phyloP scores from a whole-genome alignment of 2,113 vertebrate species.

The Tachysurus vachellii region DNA sequence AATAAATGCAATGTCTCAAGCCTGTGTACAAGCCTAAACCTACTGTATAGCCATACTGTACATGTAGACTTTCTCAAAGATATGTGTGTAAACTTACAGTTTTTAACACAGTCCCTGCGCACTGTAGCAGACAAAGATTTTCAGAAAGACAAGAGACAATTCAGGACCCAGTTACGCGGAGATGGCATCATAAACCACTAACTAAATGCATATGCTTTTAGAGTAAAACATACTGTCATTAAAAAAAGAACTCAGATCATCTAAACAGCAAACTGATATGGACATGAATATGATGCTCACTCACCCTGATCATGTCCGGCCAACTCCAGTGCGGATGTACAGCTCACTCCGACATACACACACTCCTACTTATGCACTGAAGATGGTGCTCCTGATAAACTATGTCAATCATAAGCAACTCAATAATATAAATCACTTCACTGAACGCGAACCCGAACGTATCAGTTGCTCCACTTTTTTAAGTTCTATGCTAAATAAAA shows the following conservation, averaged over 20 bases:
- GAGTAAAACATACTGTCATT: neutral
- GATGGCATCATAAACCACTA: neutral
- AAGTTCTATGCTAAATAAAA: no score
- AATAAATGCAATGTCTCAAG: neutral
- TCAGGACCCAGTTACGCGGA: neutral
- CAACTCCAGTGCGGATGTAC: neutral
- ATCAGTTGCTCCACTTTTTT: neutral
- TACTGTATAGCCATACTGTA: neutral
- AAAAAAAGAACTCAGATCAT: neutral
- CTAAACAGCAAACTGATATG: neutral
- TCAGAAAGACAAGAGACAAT: neutral
- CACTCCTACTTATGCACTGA: neutral
- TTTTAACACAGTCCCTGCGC: neutral
- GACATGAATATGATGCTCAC: conserved; percentile 6
- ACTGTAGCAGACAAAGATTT: conserved; percentile 10
- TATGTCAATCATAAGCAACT: neutral
- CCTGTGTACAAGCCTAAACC: neutral
- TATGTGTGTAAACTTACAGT: neutral
- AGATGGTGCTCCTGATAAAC: neutral
- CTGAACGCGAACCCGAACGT: neutral
- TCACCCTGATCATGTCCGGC: neutral
- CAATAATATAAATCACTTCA: neutral
- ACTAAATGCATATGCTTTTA: neutral
- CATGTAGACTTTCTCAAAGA: neutral
- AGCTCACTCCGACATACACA: neutral